Conservation (phyloP, 2,888 invertebrate species). For the Nebria salina region DNA sequence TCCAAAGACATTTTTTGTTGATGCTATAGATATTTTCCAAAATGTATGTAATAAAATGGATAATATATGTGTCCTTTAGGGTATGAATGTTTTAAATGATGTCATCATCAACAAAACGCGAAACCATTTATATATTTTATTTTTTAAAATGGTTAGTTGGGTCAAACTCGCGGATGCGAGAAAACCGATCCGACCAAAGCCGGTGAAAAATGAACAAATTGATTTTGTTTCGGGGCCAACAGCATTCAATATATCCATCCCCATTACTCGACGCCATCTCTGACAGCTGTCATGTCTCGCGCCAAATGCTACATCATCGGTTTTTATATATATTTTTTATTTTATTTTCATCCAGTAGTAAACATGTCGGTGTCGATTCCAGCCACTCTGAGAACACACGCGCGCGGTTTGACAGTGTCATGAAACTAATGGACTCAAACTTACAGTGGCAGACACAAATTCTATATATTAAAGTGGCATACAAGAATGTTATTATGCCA, state of each 20-base stretch:
- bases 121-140: not conserved
- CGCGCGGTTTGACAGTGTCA: not conserved
- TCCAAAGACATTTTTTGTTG: no score
- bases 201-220: slow-evolving; percentile 25
- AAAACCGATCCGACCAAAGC: not conserved
- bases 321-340: slow-evolving; percentile 32
- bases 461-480: no score
- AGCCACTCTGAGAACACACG: slow-evolving; percentile 3
- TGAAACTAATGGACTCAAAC: slow-evolving; percentile 14
- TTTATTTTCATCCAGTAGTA: slow-evolving; percentile 42
- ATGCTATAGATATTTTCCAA: not conserved
- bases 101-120: not conserved
- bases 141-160: not conserved
- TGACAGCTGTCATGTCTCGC: slow-evolving; percentile 43
- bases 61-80: not conserved
- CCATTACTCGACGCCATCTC: slow-evolving; percentile 37
- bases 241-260: slow-evolving; percentile 29
- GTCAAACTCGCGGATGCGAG: not conserved
- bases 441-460: not conserved
- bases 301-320: slow-evolving; percentile 45
- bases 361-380: slow-evolving; percentile 30
- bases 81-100: not conserved
- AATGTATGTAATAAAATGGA: not conserved
- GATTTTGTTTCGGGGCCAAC: slow-evolving; percentile 29
- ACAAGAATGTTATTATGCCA: no score